Conservation (phyloP, 2,113 vertebrate genomes). For the Callocephalon fimbriatum region DNA sequence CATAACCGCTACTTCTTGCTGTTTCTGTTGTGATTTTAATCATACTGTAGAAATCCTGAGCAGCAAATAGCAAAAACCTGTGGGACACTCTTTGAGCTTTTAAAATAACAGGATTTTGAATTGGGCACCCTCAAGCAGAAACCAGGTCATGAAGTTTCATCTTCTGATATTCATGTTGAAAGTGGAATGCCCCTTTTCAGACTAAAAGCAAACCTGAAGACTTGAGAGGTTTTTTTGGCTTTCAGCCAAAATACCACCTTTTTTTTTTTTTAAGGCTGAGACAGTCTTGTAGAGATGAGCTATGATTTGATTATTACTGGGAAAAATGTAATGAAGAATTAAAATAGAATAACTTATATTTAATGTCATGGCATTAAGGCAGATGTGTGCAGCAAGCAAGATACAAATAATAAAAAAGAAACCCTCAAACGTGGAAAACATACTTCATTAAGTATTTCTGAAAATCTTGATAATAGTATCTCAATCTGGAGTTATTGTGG, state of each 20-base stretch:
- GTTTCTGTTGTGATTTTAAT: constrained; percentile 33
- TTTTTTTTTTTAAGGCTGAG: not conserved
- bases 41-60: not conserved
- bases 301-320: not conserved
- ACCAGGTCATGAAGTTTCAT: not conserved
- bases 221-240: not conserved
- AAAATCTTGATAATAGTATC: not conserved
- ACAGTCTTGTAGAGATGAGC: not conserved
- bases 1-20: not conserved
- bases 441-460: not conserved
- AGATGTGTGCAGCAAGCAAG: not conserved
- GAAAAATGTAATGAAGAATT: constrained; percentile 2
- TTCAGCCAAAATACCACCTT: not conserved
- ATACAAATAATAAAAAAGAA: not conserved
- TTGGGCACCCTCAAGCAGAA: constrained; percentile 1
- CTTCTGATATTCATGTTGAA: constrained; percentile 8
- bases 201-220: not conserved
- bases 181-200: not conserved
- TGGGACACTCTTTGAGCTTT: not conserved
- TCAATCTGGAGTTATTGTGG: not conserved
- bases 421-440: not conserved
- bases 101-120: constrained; percentile 6
- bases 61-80: not conserved
- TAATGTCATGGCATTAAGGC: not conserved
- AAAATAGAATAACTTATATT: not conserved